Conservation (phyloP, 2,888 invertebrate genomes). For the Perizoma flavofasciatum region DNA sequence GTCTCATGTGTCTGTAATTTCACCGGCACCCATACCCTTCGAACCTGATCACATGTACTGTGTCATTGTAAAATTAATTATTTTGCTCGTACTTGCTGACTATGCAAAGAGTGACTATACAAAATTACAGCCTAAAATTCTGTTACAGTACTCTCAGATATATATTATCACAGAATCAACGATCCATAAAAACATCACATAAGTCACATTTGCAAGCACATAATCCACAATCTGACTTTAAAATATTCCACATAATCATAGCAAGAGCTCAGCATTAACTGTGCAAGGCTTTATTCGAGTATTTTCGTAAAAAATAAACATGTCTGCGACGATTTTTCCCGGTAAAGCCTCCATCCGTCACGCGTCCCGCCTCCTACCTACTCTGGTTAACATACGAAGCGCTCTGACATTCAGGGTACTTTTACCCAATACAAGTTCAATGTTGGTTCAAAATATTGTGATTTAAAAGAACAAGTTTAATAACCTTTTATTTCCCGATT, state of each 20-base stretch:
- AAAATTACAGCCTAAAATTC: no score
- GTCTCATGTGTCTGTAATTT: no score
- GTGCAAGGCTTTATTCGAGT: slow-evolving; percentile 42
- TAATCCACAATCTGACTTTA: slow-evolving; percentile 8
- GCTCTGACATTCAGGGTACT: slow-evolving; percentile 8
- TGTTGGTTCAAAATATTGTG: no score
- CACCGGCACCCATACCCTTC: no score
- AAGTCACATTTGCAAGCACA: slow-evolving; percentile 1
- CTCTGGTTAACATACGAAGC: slow-evolving; percentile 3
- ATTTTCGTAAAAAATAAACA: slow-evolving; percentile 53
- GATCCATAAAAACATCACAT: not conserved
- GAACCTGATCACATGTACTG: no score
- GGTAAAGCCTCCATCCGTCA: slow-evolving; percentile 57
- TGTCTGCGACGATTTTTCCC: slow-evolving; percentile 52
- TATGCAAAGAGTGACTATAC: no score
- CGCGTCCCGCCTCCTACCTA: slow-evolving; percentile 30
- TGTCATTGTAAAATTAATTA: no score
- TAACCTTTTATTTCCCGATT: no score
- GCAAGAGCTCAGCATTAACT: slow-evolving; percentile 23
- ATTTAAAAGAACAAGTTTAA: no score
- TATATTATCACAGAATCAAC: no score
- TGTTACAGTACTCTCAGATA: no score
- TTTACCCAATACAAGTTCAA: not conserved
- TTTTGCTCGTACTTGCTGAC: no score
- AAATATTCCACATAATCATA: slow-evolving; percentile 11